Base-by-base conservation (phyloP, 2,113 vertebrate species). In the Clarias gariepinus region DNA sequence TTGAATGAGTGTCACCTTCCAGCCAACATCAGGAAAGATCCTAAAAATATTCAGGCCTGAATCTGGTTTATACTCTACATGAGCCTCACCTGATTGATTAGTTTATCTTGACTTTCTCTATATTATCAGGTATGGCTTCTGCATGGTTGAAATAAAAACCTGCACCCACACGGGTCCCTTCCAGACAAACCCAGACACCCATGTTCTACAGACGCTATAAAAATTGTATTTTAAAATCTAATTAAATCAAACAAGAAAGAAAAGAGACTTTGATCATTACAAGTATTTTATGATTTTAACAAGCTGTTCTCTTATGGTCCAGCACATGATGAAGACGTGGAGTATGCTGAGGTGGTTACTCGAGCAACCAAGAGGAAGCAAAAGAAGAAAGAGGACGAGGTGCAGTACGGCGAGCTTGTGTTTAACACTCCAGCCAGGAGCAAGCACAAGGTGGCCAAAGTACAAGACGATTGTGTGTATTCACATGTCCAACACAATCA, bases 321-420 rank as follows among this genome's bases (percentile, higher is more conserved):
- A 87, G 81, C 73, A 19, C 60, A 4, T 23, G 81, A 30, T 55
- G 8, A 57, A 1, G 86, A 58, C 1, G 16, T 83, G 28, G 86
- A 87, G 60, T 87, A 87, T 23, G 86, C 81, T 3, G 9, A 0
- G 5, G 86, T 87, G 21, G 6, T 21, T 13, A 7, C 15, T 21
- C 18, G 5, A 18, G 0, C 13, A 47, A 83, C 1, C 6, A 30
- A 36, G 28, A 83, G 3, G 47, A 85, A 86, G n/a, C 16, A 74
- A 3, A 3, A 23, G 57, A 79, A 60, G 76, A 77, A 55, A 25
- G 18, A 36, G 10, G 86, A 83, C 1, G 81, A 87, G 13, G 81
- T 87, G 60, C 86, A 83, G 28, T 87, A 87, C 1, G 86, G 86
- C 12, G 81, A 87, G 61, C 36, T 87, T 47, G 86, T 78, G 23